These are phyloP conservation scores for Drosophila biarmipes DNA, from an alignment of 1,140 invertebrate species.

Conservation along the genomic window DNA sequence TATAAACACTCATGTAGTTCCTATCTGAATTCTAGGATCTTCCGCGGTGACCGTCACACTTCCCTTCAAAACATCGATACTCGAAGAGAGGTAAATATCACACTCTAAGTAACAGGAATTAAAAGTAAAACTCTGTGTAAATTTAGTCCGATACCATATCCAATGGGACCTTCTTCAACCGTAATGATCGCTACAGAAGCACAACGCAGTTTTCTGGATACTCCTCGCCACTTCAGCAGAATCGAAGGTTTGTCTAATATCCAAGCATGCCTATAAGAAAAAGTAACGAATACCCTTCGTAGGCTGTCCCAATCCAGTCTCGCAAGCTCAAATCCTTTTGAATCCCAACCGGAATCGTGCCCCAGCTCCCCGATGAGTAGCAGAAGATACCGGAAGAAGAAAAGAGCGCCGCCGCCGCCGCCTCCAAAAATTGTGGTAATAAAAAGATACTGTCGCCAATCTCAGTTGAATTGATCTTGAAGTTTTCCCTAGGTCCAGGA, in stretches of 20 bases:
- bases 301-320: conserved; percentile 85
- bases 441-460: background rate
- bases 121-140: background rate
- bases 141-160: conserved; percentile 22
- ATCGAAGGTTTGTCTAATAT: conserved; percentile 9
- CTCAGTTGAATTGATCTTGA: background rate
- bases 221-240: conserved; percentile 36
- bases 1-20: conserved; percentile 8
- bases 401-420: conserved; percentile 51
- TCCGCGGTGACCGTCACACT: conserved; percentile 43
- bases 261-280: background rate
- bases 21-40: conserved; percentile 31
- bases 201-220: conserved; percentile 66
- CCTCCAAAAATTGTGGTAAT: conserved; percentile 49
- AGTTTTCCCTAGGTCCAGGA: conserved; percentile 17
- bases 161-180: conserved; percentile 28
- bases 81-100: conserved; percentile 29
- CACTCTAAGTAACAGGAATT: background rate
- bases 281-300: background rate
- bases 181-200: conserved; percentile 64
- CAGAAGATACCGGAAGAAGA: conserved; percentile 60
- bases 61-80: conserved; percentile 69
- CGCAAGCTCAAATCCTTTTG: conserved; percentile 86
- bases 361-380: conserved; percentile 23
- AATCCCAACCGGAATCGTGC: conserved; percentile 77